Conservation (phyloP, 2,888 invertebrate species). For the Erannis defoliaria region DNA sequence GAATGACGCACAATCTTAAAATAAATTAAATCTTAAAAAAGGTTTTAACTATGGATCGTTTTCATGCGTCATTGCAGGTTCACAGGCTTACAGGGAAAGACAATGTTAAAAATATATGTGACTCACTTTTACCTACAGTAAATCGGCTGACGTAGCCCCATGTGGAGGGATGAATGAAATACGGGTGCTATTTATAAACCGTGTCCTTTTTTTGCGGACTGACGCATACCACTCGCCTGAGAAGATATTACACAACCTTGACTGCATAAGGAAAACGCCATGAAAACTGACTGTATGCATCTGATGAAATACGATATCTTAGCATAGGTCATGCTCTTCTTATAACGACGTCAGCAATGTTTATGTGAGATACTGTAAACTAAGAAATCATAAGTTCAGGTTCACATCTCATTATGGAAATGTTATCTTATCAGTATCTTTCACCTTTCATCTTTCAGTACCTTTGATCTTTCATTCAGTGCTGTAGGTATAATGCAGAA, state of each 20-base stretch:
- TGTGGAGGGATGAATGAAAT: conserved; percentile 68
- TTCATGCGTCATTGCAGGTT: conserved; percentile 19
- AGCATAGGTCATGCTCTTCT: conserved; percentile 44
- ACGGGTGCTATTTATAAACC: conserved; percentile 48
- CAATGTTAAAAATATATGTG: conserved; percentile 58
- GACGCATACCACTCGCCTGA: conserved; percentile 26
- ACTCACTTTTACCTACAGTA: conserved; percentile 59
- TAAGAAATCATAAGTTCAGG: conserved; percentile 14
- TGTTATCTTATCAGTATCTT: too few relatives aligned
- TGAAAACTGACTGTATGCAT: conserved; percentile 33
- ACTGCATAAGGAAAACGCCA: conserved; percentile 40
- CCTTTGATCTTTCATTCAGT: too few relatives aligned
- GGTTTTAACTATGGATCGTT: neutral
- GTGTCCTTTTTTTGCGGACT: conserved; percentile 42
- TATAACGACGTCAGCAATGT: conserved; percentile 10
- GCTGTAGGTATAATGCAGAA: too few relatives aligned
- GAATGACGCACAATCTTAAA: neutral
- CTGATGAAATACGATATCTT: conserved; percentile 40
- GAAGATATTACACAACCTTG: conserved; percentile 31
- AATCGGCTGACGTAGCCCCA: conserved; percentile 57
- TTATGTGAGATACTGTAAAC: conserved; percentile 13
- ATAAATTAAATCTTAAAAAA: neutral
- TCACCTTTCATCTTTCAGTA: too few relatives aligned
- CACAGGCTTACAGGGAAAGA: conserved; percentile 30
- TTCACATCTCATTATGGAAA: conserved; percentile 1